These are phyloP conservation scores for Blennius ocellaris DNA, from an alignment of 2,113 vertebrate genomes.

Conservation along the genomic window DNA sequence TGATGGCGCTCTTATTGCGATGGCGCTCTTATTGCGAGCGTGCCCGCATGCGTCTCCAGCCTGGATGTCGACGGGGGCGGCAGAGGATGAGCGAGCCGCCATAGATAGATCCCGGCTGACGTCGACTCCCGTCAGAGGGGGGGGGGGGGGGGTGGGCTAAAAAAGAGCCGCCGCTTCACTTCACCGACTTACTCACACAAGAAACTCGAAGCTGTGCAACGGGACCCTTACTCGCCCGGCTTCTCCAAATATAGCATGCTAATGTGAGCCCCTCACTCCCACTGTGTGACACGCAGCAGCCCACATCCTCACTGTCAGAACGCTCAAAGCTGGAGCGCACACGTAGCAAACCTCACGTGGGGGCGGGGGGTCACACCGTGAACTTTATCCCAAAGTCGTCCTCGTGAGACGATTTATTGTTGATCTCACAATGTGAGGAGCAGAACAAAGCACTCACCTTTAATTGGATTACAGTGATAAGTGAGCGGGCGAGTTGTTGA, in stretches of 20 bases:
- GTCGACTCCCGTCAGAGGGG: slow-evolving; percentile 43
- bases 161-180: slow-evolving; percentile 43
- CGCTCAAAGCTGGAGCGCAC: neutral
- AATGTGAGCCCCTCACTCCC: slow-evolving; percentile 26
- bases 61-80: slow-evolving; percentile 58
- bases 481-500: too few relatives aligned
- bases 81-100: slow-evolving; percentile 65
- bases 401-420: too few relatives aligned
- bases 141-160: slow-evolving; percentile 65
- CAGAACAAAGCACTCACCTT: too few relatives aligned
- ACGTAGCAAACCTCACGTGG: neutral
- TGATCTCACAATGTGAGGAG: too few relatives aligned
- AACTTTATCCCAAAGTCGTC: too few relatives aligned
- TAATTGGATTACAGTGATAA: too few relatives aligned
- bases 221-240: slow-evolving; percentile 43
- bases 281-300: slow-evolving; percentile 16
- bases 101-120: slow-evolving; percentile 68
- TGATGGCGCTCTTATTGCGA: slow-evolving; percentile 23
- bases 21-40: slow-evolving; percentile 27
- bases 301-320: slow-evolving; percentile 20
- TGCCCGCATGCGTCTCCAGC: slow-evolving; percentile 14
- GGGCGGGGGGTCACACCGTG: neutral
- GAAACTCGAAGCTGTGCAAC: slow-evolving; percentile 20
- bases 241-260: slow-evolving; percentile 42
- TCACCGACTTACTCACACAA: slow-evolving; percentile 49